Percentiles rank a stretch among this genome's conserved stretches.
phyloP scores from a whole-genome alignment of 35 echinoderm and acorn worm species.

The Ophioderma brevispina region DNA sequence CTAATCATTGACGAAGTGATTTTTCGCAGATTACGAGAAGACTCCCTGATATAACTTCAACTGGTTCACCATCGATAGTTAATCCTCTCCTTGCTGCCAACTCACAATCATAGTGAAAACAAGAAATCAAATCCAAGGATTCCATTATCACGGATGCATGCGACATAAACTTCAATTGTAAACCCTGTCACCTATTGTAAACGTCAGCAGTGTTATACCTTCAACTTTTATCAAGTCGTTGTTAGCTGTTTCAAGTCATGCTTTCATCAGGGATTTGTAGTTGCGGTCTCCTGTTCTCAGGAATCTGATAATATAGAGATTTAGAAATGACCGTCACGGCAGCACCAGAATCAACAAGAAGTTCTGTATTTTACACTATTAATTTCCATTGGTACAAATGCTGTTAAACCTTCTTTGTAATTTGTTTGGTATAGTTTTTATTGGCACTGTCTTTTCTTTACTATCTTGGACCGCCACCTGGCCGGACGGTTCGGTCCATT shows the following conservation, averaged over 20 bases:
- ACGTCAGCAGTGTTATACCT: background rate
- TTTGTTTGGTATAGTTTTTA: background rate
- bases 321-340: background rate
- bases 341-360: background rate
- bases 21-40: background rate
- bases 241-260: slow-evolving; percentile 3
- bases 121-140: slow-evolving; percentile 61
- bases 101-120: slow-evolving; percentile 39
- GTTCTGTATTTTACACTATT: background rate
- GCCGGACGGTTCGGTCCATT: slow-evolving; percentile 11
- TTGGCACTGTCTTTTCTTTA: background rate
- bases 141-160: slow-evolving; percentile 27
- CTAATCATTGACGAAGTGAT: background rate
- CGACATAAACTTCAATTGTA: slow-evolving; percentile 58
- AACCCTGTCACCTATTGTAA: background rate
- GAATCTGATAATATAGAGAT: background rate
- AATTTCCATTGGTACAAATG: background rate
- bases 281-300: background rate
- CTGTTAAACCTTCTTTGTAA: background rate
- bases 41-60: slow-evolving; percentile 36
- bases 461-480: background rate
- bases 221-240: background rate
- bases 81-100: slow-evolving; percentile 38
- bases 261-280: background rate
- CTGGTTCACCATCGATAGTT: slow-evolving; percentile 2